phyloP scores from a whole-genome alignment of 2,113 vertebrate species.

The Daubentonia madagascariensis region DNA sequence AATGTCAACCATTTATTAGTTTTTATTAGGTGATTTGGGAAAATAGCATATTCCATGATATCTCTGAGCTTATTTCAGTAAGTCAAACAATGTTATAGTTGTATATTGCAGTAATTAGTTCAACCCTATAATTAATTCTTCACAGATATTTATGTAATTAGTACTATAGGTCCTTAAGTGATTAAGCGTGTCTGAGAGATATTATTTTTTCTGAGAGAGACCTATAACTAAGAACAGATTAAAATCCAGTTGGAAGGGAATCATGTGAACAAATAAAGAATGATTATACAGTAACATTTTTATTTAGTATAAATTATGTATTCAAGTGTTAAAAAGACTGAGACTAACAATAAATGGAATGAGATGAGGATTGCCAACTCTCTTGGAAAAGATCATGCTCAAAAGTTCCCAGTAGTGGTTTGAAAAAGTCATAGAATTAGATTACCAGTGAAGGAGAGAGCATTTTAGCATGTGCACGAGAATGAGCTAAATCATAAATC shows the following conservation, averaged over 20 bases:
- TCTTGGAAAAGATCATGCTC: neutral
- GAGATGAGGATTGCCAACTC: neutral
- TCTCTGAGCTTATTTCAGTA: neutral
- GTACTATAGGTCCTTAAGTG: neutral
- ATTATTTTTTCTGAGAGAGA: neutral
- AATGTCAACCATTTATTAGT: neutral
- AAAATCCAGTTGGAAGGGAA: neutral
- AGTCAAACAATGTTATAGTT: neutral
- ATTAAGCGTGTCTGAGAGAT: neutral
- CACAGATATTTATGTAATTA: neutral
- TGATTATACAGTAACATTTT: neutral
- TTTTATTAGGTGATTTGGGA: neutral
- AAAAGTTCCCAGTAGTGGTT: neutral
- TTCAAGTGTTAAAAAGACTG: neutral
- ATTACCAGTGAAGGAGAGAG: neutral
- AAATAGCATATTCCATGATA: neutral
- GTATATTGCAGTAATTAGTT: neutral
- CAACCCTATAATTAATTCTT: neutral
- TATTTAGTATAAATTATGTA: neutral
- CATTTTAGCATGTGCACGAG: neutral
- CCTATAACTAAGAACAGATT: neutral
- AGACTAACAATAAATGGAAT: neutral
- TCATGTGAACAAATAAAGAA: neutral
- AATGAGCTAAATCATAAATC: neutral
- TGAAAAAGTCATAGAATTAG: neutral